Evolutionary conservation across 2,113 vertebrate species (phyloP).

Genomic region (Carassius auratus): DNA sequence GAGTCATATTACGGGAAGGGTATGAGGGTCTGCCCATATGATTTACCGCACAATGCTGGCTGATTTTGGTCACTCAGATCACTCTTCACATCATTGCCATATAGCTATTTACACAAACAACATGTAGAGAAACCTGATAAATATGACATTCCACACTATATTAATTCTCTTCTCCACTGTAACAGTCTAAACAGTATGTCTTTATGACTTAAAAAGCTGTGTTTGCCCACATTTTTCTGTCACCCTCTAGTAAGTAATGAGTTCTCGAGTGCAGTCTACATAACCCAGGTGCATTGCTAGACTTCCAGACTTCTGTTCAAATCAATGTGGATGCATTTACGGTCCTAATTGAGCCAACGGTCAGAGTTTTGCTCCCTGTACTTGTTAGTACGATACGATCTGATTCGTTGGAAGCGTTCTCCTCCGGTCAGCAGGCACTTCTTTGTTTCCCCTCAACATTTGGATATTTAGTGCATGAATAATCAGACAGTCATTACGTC

Average conservation of each 20-base stretch:
- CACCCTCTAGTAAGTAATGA: not conserved
- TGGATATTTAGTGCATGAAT: slow-evolving; percentile 54
- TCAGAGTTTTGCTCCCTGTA: slow-evolving; percentile 1
- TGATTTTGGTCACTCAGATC: slow-evolving; percentile 33
- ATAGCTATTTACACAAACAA: slow-evolving; percentile 37
- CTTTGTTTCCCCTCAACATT: slow-evolving; percentile 60
- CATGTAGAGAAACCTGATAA: slow-evolving; percentile 63
- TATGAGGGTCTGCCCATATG: slow-evolving; percentile 23
- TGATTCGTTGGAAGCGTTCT: not conserved
- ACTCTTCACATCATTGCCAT: slow-evolving; percentile 5
- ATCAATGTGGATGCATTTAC: slow-evolving; percentile 36
- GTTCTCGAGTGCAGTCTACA: slow-evolving; percentile 1
- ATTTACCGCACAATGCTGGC: slow-evolving; percentile 12
- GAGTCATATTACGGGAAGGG: slow-evolving; percentile 45
- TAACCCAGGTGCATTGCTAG: slow-evolving; percentile 14
- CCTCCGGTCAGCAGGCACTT: slow-evolving; percentile 7
- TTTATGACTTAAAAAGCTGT: slow-evolving; percentile 2
- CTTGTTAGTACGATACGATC: slow-evolving; percentile 10
- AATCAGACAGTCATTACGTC: slow-evolving; percentile 66
- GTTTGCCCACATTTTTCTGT: slow-evolving; percentile 19
- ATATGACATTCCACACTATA: slow-evolving; percentile 39
- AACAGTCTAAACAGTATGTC: slow-evolving; percentile 3
- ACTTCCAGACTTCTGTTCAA: slow-evolving; percentile 39
- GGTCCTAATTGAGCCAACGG: slow-evolving; percentile 12
- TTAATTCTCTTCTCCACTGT: slow-evolving; percentile 33